Conservation (phyloP, 2,888 invertebrate species). For the Phalera bucephala region DNA sequence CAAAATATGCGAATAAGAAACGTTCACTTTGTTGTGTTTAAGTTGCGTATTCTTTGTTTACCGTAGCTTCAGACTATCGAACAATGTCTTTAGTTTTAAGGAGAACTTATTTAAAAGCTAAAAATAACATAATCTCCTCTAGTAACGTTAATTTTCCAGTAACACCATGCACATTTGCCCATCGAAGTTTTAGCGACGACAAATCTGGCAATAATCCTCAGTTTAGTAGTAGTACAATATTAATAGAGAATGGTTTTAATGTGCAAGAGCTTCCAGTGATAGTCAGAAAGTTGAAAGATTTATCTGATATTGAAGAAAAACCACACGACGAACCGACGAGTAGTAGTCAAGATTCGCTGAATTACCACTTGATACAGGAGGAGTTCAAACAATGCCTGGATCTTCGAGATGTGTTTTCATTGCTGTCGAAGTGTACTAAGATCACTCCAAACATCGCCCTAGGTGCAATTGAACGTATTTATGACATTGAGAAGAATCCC, state of each 20-base stretch:
- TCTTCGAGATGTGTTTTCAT: conserved; percentile 68
- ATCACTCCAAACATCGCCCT: conserved; percentile 77
- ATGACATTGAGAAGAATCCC: conserved; percentile 63
- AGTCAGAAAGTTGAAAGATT: conserved; percentile 76
- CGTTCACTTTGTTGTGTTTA: no score
- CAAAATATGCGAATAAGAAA: no score
- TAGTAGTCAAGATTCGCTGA: conserved; percentile 47
- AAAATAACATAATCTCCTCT: conserved; percentile 45
- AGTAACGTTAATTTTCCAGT: conserved; percentile 34
- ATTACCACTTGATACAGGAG: conserved; percentile 67
- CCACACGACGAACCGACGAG: conserved; percentile 30
- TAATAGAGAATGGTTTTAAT: conserved; percentile 86
- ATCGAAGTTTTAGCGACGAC: conserved; percentile 55
- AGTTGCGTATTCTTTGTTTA: no score
- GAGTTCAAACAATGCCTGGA: conserved; percentile 72
- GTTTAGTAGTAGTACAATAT: conserved; percentile 73
- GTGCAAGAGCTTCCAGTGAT: conserved; percentile 87
- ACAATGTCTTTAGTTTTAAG: conserved; percentile 61
- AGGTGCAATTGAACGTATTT: conserved; percentile 75
- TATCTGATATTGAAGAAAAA: conserved; percentile 54
- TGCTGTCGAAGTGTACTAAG: conserved; percentile 74
- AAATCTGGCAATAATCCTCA: conserved; percentile 53
- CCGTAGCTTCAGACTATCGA: not conserved
- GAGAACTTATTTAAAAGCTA: conserved; percentile 59
- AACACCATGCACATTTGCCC: conserved; percentile 24